Conservation (phyloP, 2,797 vertebrate genomes). For the Microcaecilia unicolor region DNA sequence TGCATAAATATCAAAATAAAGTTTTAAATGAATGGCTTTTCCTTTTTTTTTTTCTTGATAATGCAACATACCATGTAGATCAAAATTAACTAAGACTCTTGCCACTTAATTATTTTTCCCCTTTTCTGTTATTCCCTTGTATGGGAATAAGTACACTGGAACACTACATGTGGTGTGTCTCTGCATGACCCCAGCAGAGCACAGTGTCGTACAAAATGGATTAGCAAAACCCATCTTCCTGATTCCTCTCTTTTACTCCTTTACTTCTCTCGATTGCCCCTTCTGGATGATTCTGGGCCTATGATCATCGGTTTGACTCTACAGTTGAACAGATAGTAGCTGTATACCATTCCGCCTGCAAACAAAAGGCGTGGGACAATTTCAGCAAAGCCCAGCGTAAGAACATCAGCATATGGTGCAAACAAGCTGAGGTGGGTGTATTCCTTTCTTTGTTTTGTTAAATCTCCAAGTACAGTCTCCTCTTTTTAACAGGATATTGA, state of each 20-base stretch:
- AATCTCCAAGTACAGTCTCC: conserved; percentile 21
- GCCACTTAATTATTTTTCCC: no score
- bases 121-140: no score
- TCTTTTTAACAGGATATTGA: conserved; percentile 43
- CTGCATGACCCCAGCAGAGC: conserved; percentile 9
- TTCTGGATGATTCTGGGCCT: conserved; percentile 46
- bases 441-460: no score
- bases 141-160: no score
- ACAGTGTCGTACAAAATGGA: conserved; percentile 32
- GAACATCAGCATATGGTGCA: conserved; percentile 97
- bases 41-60: no score
- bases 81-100: no score
- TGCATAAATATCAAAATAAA: no score
- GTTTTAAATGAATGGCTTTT: no score
- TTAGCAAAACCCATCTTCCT: conserved; percentile 61
- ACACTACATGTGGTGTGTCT: no score
- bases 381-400: conserved; percentile 99
- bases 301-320: conserved; percentile 48
- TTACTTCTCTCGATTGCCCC: conserved; percentile 65
- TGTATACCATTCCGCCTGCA: conserved; percentile 96
- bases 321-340: conserved; percentile 98
- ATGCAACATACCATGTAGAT: no score
- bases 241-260: conserved; percentile 81
- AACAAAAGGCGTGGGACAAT: conserved; percentile 99
- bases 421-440: conserved; percentile 97